A percentile compares a stretch with the other conserved stretches of the same genome.
phyloP scores from a whole-genome alignment of 1,140 invertebrate species.

The Metaphire vulgaris region DNA sequence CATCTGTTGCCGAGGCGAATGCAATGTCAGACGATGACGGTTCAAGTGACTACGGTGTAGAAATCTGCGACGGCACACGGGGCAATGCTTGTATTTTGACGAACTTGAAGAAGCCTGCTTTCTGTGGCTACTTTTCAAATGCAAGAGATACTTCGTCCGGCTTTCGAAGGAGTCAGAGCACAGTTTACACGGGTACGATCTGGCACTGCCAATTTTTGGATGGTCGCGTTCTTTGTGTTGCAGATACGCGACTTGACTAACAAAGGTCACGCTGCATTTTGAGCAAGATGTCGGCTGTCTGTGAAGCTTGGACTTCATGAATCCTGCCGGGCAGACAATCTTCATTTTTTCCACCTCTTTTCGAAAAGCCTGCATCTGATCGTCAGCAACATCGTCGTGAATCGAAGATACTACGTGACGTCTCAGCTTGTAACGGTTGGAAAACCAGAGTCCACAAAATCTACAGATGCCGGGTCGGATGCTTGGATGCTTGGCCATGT shows the following conservation, averaged over 20 bases:
- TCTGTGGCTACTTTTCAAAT: background rate
- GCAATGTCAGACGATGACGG: slow-evolving; percentile 10
- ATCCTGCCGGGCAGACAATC: background rate
- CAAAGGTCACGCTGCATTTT: background rate
- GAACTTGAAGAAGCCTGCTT: background rate
- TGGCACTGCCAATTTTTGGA: background rate
- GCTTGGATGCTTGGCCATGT: slow-evolving; percentile 4
- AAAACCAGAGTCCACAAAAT: slow-evolving; percentile 23
- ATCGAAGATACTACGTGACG: slow-evolving; percentile 19
- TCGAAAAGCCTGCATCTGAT: background rate
- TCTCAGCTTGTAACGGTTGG: slow-evolving; percentile 1
- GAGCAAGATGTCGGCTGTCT: background rate
- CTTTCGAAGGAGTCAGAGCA: background rate
- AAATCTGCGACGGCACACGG: slow-evolving; percentile 11
- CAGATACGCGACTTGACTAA: background rate
- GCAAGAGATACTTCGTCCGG: background rate
- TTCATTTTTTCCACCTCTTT: slow-evolving; percentile 10
- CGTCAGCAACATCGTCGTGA: slow-evolving; percentile 17
- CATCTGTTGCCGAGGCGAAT: slow-evolving; percentile 3
- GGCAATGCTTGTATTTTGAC: background rate
- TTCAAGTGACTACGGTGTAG: slow-evolving; percentile 6
- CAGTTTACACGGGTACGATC: background rate
- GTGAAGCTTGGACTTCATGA: background rate
- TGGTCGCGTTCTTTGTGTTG: background rate
- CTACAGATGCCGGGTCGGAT: slow-evolving; percentile 18